Evolutionary conservation across 2,113 vertebrate genomes (phyloP).

Genomic region (Centropus unirufus): DNA sequence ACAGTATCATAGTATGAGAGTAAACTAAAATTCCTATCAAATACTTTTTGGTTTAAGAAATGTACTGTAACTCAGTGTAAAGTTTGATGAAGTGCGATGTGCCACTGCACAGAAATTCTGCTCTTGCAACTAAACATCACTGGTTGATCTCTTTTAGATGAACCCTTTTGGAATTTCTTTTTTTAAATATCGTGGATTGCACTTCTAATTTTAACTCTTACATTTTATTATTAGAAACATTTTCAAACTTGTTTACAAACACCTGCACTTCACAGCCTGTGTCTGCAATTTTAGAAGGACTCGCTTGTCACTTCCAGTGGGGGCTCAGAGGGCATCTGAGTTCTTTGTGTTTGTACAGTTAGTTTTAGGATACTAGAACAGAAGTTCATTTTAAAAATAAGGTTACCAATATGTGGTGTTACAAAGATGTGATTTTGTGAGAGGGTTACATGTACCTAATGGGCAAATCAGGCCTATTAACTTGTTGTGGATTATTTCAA

Average conservation of each 20-base stretch:
- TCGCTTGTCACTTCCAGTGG: constrained; percentile 55
- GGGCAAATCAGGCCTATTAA: not conserved
- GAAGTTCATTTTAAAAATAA: not conserved
- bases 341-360: constrained; percentile 36
- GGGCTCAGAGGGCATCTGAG: constrained; percentile 10
- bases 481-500: not conserved
- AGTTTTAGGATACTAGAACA: not conserved
- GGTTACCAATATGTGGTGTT: not conserved
- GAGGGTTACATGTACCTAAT: not conserved
- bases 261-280: constrained; percentile 58
- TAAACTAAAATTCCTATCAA: constrained; percentile 1
- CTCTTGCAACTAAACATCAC: not conserved
- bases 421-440: not conserved
- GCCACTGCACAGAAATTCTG: not conserved
- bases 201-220: constrained; percentile 75
- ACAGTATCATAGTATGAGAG: not conserved
- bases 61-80: not conserved
- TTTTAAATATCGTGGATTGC: constrained; percentile 55
- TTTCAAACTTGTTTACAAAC: constrained; percentile 79
- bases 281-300: constrained; percentile 62
- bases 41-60: not conserved
- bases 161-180: constrained; percentile 60
- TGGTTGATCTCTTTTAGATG: constrained; percentile 48
- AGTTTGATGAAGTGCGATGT: not conserved
- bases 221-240: constrained; percentile 77